Base-by-base conservation (phyloP, 2,797 vertebrate species). In the Linurgus olivaceus region DNA sequence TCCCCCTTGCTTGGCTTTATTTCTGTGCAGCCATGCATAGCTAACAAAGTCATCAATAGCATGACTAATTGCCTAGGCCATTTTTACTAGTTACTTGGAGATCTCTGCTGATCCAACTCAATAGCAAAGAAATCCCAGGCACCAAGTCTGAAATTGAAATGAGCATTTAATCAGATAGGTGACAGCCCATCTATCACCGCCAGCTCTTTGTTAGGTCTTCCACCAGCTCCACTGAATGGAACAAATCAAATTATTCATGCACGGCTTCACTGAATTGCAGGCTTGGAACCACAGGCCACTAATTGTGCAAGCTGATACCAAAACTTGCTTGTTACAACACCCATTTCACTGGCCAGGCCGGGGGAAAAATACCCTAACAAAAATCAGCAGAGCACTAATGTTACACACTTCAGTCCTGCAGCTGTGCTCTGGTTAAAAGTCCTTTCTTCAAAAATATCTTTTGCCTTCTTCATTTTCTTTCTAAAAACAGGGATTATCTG, bases 161-260 rank as follows among this genome's bases (percentile, higher is more conserved):
- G 95, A 98, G 97, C 96, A 97, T 97, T 96, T 98, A 98, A 98
- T 98, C 97, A 97, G 97, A 98, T 97, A 97, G 98, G 95, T 98
- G 97, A 96, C 97, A 97, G 97, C 96, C 96, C 97, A 95, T 98
- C 95, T 98, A 97, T 98, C 98, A 98, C 97, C 95, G 97, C 85
- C 93, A 65, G 87, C 78, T 83, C 97, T 97, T 98, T 98, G 98
- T 98, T 98, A 94, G 95, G 92, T 92, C 96, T 79, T 97, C 93
- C 96, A 97, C 95, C 95, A 92, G 97, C 89, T 84, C 96, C 71
- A 96, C 97, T 98, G 96, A 97, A 98, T 94, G 94, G 97, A 97
- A 95, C 96, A 98, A 98, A 98, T 98, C 98, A 97, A 98, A 98
- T 99, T 98, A 98, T 98, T 98, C 97, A 97, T 92, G 97, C 98